Evolutionary conservation across 2,113 vertebrate genomes (phyloP).

Genomic region (Turdus rufiventris): DNA sequence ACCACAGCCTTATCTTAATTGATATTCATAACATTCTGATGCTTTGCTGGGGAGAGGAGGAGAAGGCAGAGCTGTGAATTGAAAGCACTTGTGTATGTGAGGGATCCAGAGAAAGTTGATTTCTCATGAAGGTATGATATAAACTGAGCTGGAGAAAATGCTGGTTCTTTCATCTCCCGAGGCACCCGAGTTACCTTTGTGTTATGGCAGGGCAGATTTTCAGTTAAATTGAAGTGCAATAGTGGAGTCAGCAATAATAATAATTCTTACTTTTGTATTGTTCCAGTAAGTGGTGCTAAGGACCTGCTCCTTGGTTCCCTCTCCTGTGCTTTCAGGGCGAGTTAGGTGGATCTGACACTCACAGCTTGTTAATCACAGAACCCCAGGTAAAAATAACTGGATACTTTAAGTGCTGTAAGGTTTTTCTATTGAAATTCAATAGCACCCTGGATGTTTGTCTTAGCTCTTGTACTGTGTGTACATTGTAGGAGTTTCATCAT

Average conservation of each 20-base stretch:
- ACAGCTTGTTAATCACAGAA: conserved; percentile 49
- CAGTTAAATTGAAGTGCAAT: background rate
- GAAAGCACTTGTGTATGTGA: conserved; percentile 30
- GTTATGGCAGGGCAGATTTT: conserved; percentile 19
- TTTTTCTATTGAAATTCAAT: conserved; percentile 45
- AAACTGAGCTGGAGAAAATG: conserved; percentile 4
- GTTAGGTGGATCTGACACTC: conserved; percentile 34
- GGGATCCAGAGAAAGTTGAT: conserved; percentile 29
- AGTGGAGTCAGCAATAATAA: conserved; percentile 23
- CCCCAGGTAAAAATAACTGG: conserved; percentile 38
- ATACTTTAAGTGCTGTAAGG: conserved; percentile 8
- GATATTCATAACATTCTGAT: conserved; percentile 32
- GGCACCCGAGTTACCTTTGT: conserved; percentile 40
- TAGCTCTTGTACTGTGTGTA: background rate
- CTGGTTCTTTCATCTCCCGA: background rate
- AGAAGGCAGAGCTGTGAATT: conserved; percentile 51
- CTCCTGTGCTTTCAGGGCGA: background rate
- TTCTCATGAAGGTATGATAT: background rate
- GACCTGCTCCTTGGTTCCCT: background rate
- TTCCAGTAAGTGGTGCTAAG: conserved; percentile 41
- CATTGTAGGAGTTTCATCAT: background rate
- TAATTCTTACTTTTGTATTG: conserved; percentile 36
- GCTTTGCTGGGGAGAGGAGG: background rate
- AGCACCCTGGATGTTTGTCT: conserved; percentile 21
- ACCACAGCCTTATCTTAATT: conserved; percentile 43